Base-by-base conservation (phyloP, 2,888 invertebrate species). In the Thereva unica region DNA sequence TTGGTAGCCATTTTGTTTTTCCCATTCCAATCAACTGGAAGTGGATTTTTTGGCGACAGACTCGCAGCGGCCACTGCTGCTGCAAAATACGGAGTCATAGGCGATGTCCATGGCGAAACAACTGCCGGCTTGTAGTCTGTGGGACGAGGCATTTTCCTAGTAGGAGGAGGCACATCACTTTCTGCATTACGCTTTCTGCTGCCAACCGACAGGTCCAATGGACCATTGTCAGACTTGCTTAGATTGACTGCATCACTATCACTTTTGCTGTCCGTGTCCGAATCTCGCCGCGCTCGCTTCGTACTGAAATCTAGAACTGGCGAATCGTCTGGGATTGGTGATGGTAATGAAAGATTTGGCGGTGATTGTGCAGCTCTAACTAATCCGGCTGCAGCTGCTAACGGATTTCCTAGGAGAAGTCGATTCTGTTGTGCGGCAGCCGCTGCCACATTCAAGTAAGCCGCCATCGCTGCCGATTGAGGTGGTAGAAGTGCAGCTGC, bases 271-370 rank as follows among this genome's bases (percentile, higher is more conserved):
- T 83, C 82, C 35, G 86, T 84, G 68, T 85, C 74, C 67, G 83
- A 78, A 73, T 85, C 78, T 67, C 84, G 82, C 74, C 84, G 75
- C 67, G 82, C 81, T 72, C 88, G 85, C 75, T 91, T 90, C 38
- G 89, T 88, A 79, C 93, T 93, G 75, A 93, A 94, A 81, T 94
- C 92, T 65, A 94, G 82, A 42, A 89, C 89, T 2, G 85, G 85
- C 41, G 87, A 86, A 69, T 86, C 85, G 53, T 81, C 83, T 44
- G 82, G 80, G 1, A 83, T 82, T 0, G 85, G 84, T 66, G 89
- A 86, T 5, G 83, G 80, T 69, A 86, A 84, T 47, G 83, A 84
- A 72, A 86, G 76, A 42, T 77, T 77, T 65, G 81, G 80, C 1
- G 77, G 76, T 45, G 80, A 76, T 56, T 78, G 76, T 23, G 78